Evolutionary conservation across 2,888 invertebrate genomes (phyloP).

Genomic region (Melolontha melolontha): DNA sequence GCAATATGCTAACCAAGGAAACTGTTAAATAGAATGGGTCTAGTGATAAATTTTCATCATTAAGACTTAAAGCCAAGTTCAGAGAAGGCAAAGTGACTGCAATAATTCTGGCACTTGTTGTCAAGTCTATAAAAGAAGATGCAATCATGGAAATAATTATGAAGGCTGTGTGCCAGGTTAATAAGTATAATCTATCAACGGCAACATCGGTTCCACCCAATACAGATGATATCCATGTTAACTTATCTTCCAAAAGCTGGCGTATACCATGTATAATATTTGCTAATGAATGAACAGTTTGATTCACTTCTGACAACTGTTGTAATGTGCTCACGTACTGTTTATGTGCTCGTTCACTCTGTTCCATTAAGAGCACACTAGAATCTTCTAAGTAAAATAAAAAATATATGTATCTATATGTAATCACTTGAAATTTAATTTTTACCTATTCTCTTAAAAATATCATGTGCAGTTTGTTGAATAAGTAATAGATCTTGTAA

Average conservation of each 20-base stretch:
- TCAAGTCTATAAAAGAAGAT: constrained; percentile 61
- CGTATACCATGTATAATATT: constrained; percentile 59
- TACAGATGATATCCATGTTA: constrained; percentile 60
- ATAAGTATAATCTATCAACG: constrained; percentile 59
- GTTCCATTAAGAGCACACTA: constrained; percentile 63
- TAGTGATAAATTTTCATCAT: constrained; percentile 55
- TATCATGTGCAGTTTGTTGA: constrained; percentile 68
- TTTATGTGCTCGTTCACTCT: constrained; percentile 65
- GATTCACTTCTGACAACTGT: constrained; percentile 66
- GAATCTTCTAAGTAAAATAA: constrained; percentile 60
- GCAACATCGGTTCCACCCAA: constrained; percentile 63
- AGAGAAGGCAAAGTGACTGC: constrained; percentile 58
- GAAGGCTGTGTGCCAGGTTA: constrained; percentile 60
- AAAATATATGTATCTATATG: too few relatives aligned
- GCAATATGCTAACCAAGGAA: constrained; percentile 13
- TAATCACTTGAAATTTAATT: too few relatives aligned
- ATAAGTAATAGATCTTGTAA: constrained; percentile 69
- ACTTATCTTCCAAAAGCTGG: constrained; percentile 59
- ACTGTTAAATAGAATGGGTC: constrained; percentile 47
- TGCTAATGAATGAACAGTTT: constrained; percentile 65
- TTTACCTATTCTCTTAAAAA: constrained; percentile 70
- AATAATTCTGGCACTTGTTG: constrained; percentile 55
- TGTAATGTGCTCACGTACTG: constrained; percentile 67
- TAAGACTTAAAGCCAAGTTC: constrained; percentile 59
- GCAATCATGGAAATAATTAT: constrained; percentile 60